Evolutionary conservation across 2,113 vertebrate species (phyloP).

Genomic region (Gobiocypris rarus): DNA sequence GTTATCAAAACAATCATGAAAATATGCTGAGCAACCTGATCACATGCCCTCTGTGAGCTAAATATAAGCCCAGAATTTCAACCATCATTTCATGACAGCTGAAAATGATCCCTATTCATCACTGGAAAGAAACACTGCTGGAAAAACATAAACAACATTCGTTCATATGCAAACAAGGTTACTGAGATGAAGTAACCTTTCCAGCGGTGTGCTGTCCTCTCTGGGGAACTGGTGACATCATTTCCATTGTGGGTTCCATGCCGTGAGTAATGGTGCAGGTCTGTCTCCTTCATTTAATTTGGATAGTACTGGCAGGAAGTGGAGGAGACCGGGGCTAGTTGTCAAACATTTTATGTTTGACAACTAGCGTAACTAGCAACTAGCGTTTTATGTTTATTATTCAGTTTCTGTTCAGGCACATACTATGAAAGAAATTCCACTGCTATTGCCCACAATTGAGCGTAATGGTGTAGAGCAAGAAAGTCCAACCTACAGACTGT

Average conservation of each 20-base stretch:
- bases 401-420: neutral
- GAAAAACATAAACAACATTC: slow-evolving; percentile 52
- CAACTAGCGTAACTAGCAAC: too few relatives aligned
- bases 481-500: too few relatives aligned
- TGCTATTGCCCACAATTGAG: too few relatives aligned
- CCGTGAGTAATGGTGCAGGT: slow-evolving; percentile 4
- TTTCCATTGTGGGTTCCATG: slow-evolving; percentile 3
- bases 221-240: slow-evolving; percentile 14
- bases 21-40: slow-evolving; percentile 47
- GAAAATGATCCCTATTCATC: slow-evolving; percentile 57
- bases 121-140: slow-evolving; percentile 41
- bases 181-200: slow-evolving; percentile 28
- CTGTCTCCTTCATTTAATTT: neutral
- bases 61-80: slow-evolving; percentile 59
- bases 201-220: neutral
- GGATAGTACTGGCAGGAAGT: neutral
- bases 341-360: neutral
- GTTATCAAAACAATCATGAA: slow-evolving; percentile 39
- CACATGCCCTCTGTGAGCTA: slow-evolving; percentile 44
- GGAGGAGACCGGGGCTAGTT: neutral
- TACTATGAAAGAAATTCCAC: too few relatives aligned
- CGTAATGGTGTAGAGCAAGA: too few relatives aligned
- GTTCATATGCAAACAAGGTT: slow-evolving; percentile 47
- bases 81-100: slow-evolving; percentile 57
- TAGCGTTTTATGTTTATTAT: slow-evolving; percentile 16